phyloP scores from a whole-genome alignment of 2,797 vertebrate genomes.

The Monodelphis domestica region DNA sequence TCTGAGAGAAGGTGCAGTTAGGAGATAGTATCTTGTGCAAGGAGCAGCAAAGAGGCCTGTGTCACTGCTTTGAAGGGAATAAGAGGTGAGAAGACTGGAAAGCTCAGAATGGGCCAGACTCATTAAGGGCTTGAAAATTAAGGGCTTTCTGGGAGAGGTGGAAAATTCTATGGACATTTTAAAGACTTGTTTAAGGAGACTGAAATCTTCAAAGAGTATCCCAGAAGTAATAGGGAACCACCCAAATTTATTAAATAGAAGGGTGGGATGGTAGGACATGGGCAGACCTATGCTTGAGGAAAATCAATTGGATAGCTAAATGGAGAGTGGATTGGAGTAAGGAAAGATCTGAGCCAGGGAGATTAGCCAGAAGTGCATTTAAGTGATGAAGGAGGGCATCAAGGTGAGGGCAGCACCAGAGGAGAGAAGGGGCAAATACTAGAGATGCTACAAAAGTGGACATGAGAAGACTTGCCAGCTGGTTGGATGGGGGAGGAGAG shows the following conservation, averaged over 20 bases:
- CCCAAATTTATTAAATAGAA: background rate
- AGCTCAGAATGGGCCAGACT: background rate
- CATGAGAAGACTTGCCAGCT: background rate
- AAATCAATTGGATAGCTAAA: background rate
- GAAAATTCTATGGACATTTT: no score
- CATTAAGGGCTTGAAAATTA: background rate
- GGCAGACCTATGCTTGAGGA: background rate
- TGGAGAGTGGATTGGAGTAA: background rate
- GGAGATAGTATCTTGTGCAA: background rate
- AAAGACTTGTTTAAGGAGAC: no score
- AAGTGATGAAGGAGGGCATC: background rate
- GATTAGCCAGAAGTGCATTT: background rate
- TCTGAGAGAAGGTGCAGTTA: background rate
- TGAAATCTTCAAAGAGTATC: no score
- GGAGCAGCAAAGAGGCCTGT: background rate
- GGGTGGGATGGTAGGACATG: background rate
- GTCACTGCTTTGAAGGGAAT: background rate
- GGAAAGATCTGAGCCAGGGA: background rate
- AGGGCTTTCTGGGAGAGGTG: no score
- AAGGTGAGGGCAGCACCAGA: background rate
- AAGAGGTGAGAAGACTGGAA: background rate
- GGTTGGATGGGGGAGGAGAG: background rate
- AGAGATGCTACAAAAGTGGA: background rate
- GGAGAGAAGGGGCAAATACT: background rate
- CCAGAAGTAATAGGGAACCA: background rate